These are phyloP conservation scores for Mus minutoides DNA, from an alignment of 2,797 vertebrate species.

Conservation along the genomic window DNA sequence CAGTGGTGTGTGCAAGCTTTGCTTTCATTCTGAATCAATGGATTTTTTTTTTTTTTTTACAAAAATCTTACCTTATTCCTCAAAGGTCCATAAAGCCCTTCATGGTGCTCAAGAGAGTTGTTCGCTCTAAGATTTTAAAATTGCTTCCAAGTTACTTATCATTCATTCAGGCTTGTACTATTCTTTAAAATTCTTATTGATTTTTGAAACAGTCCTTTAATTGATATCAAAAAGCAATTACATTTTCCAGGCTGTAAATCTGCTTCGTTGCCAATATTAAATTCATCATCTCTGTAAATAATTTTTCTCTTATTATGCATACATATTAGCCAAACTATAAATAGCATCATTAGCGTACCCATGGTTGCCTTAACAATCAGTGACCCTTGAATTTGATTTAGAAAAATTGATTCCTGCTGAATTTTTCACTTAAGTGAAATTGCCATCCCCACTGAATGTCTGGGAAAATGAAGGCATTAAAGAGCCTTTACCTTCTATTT, in stretches of 20 bases:
- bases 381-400: slow-evolving; percentile 83
- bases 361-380: slow-evolving; percentile 80
- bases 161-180: slow-evolving; percentile 73
- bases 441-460: slow-evolving; percentile 68
- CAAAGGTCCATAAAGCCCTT: slow-evolving; percentile 80
- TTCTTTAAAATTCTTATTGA: slow-evolving; percentile 84
- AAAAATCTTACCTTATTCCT: slow-evolving; percentile 79
- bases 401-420: slow-evolving; percentile 78
- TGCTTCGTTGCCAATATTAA: slow-evolving; percentile 78
- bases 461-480: slow-evolving; percentile 68
- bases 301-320: slow-evolving; percentile 79
- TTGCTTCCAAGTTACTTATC: slow-evolving; percentile 82
- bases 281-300: slow-evolving; percentile 83
- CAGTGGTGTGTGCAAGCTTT: slow-evolving; percentile 78
- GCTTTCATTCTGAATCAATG: slow-evolving; percentile 80
- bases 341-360: slow-evolving; percentile 73
- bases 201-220: slow-evolving; percentile 83
- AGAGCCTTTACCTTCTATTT: slow-evolving; percentile 68
- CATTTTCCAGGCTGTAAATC: slow-evolving; percentile 82
- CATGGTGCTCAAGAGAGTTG: slow-evolving; percentile 77
- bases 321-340: slow-evolving; percentile 80
- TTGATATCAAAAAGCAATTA: slow-evolving; percentile 85
- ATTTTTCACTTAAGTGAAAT: slow-evolving; percentile 80
- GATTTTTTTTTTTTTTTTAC: slow-evolving; percentile 48
- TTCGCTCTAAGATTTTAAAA: slow-evolving; percentile 77